Percentiles rank a stretch among this genome's conserved stretches.
Conservation (phyloP, 1,140 invertebrate genomes). For the Reticulitermes speratus region DNA sequence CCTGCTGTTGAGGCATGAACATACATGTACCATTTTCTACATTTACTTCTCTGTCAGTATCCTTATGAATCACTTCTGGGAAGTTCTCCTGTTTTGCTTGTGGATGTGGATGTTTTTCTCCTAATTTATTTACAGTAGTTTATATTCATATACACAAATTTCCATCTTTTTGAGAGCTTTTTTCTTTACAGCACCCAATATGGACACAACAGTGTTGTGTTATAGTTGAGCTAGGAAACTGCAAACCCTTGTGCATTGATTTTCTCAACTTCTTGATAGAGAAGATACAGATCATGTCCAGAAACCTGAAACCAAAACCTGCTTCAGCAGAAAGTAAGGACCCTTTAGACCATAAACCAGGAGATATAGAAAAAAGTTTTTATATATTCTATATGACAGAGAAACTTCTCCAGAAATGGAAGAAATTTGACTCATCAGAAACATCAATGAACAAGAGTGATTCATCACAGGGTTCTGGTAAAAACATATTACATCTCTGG, state of each 20-base stretch:
- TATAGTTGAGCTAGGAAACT: neutral
- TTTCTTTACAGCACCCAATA: neutral
- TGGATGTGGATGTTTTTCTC: no score
- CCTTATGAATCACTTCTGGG: no score
- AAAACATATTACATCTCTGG: neutral
- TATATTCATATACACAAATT: no score
- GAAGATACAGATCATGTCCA: neutral
- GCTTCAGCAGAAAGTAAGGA: neutral
- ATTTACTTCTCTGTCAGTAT: no score
- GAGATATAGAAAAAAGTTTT: constrained; percentile 4
- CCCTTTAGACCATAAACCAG: neutral
- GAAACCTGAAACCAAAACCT: neutral
- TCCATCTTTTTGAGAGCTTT: neutral
- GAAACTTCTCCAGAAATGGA: neutral
- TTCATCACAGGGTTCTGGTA: neutral
- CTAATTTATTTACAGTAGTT: no score
- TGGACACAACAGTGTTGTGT: neutral
- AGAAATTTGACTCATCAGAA: neutral
- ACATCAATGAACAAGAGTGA: neutral
- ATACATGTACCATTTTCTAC: no score
- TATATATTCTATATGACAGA: constrained; percentile 5
- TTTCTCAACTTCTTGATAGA: neutral
- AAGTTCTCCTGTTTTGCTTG: no score
- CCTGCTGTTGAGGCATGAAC: no score
- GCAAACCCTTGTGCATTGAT: neutral